Base-by-base conservation (phyloP, 2,113 vertebrate species). In the Rattus rattus region DNA sequence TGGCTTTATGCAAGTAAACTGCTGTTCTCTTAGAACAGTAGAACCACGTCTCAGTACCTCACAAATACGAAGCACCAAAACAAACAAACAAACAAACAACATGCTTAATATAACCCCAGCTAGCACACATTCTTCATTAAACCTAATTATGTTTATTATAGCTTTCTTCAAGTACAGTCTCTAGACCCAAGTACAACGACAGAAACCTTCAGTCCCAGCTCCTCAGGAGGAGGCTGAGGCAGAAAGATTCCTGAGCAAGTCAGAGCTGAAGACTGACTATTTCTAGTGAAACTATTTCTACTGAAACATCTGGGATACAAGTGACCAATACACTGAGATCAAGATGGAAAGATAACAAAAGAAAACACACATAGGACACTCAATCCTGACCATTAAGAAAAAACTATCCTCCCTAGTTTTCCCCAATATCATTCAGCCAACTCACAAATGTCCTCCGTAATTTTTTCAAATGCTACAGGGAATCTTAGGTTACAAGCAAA, bases 101-200 rank as follows among this genome's bases (percentile, higher is more conserved):
- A 20, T 30, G 43, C 47, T 61, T 83, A 92, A 17, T 79, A 16
- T 56, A 84, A 92, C n/a, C n/a, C 96, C 33, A n/a, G 79, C 59
- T 79, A 20, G 11, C 14, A 61, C 24, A 30, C 14, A 91, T 73
- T 95, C 90, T 93, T 76, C 79, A 95, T 33, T 65, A 79, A 95
- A 61, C 59, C 1, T 70, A 83, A 76, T 88, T 85, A 93, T 70
- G 93, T 77, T 70, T 33, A 90, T 59, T 54, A 83, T 33, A 90
- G 24, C 33, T 87, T 93, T 94, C 73, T 69, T 92, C 83, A 97
- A 94, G 88, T 83, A n/a, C 39, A 12, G 39, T 52, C 33, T 88
- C 22, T 69, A 43, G 20, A 47, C 26, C 47, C 9, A 33, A 33
- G 47, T 80, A 43, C 63, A 81, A 54, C 30, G 26, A 39, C 56